Evolutionary conservation across 2,888 invertebrate species (phyloP).

Genomic region (Catocala fraxini): DNA sequence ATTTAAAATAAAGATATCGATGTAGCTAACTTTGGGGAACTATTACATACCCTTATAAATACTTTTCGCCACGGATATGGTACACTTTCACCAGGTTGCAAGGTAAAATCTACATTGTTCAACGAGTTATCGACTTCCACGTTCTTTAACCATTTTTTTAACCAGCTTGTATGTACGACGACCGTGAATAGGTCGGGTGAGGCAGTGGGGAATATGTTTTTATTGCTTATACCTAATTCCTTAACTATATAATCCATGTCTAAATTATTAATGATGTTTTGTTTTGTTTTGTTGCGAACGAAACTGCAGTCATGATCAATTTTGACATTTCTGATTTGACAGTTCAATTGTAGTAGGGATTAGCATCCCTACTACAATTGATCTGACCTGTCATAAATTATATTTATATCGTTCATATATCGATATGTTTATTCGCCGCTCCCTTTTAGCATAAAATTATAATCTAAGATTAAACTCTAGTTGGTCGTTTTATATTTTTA

Average conservation of each 20-base stretch:
- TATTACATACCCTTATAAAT: conserved; percentile 81
- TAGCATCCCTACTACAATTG: too few relatives aligned
- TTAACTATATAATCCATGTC: conserved; percentile 90
- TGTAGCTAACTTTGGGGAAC: neutral
- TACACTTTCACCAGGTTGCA: conserved; percentile 85
- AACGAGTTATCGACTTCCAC: conserved; percentile 74
- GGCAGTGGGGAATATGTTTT: conserved; percentile 88
- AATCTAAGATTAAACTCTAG: too few relatives aligned
- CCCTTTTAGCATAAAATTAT: too few relatives aligned
- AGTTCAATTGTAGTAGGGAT: conserved; percentile 3
- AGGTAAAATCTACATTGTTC: conserved; percentile 77
- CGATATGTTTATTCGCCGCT: neutral
- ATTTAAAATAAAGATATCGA: neutral
- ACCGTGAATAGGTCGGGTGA: conserved; percentile 88
- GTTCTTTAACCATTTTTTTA: conserved; percentile 88
- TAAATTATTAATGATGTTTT: conserved; percentile 56
- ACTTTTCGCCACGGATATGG: conserved; percentile 88
- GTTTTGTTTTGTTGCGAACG: conserved; percentile 70
- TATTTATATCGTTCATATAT: conserved; percentile 8
- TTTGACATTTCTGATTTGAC: conserved; percentile 51
- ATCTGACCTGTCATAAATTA: conserved; percentile 11
- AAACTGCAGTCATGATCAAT: conserved; percentile 49
- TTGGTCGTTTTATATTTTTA: too few relatives aligned
- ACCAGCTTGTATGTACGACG: conserved; percentile 90
- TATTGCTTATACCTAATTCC: conserved; percentile 91